Base-by-base conservation (phyloP, 2,888 invertebrate species). In the Macropis europaea region DNA sequence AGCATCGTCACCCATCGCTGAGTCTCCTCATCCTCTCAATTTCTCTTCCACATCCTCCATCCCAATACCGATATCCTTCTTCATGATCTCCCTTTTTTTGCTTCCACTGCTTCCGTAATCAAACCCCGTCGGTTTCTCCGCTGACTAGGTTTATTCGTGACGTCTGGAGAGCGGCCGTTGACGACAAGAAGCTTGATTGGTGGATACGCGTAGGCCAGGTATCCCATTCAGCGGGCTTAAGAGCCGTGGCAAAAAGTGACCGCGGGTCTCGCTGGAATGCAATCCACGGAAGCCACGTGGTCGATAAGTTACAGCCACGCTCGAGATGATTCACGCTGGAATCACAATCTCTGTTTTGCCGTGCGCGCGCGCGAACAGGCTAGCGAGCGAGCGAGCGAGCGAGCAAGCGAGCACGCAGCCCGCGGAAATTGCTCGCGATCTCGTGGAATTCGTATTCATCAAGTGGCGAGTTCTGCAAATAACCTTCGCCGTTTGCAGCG, bases 311-410 rank as follows among this genome's bases (percentile, higher is more conserved):
- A 74, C 61, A 57, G 48, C 53, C 36, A 26, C 48, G 43, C 43
- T 38, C 64, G 45, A 34, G 66, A 69, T 79, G 80, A 79, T 77
- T 80, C 80, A 80, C 68, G 67, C 67, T 70, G 42, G 69, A 63
- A 74, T 77, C 71, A 69, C 74, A 71, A 77, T 61, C 77, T 72
- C 66, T 74, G 79, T 79, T 77, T 75, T 79, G 71, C 67, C 22
- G 53, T 63, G 45, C 7, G 30, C 3, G 30, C 30, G 5, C 42
- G 34, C 34, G 34, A n/a, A n/a, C n/a, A n/a, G n/a, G n/a, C n/a
- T n/a, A n/a, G n/a, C n/a, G n/a, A n/a, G n/a, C n/a, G n/a, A n/a
- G n/a, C n/a, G n/a, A n/a, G n/a, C n/a, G n/a, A n/a, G n/a, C n/a
- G n/a, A n/a, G n/a, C n/a, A n/a, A n/a, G n/a, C n/a, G n/a, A n/a